Percentiles rank a stretch among this genome's conserved stretches.
phyloP scores from a whole-genome alignment of 2,113 vertebrate species.

The Corythaixoides concolor region DNA sequence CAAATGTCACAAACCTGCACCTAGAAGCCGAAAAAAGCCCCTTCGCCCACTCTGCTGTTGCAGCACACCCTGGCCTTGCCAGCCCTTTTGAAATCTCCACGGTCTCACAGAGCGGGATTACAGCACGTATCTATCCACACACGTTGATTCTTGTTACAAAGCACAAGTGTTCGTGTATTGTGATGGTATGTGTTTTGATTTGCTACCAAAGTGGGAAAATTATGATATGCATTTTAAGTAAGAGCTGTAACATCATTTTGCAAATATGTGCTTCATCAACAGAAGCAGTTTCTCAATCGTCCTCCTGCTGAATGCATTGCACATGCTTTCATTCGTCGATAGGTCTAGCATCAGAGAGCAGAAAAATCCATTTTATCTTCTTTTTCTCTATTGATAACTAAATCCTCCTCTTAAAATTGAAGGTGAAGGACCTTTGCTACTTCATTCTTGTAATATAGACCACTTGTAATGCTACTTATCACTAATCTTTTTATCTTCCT shows the following conservation, averaged over 20 bases:
- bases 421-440: neutral
- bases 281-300: neutral
- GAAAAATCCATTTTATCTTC: neutral
- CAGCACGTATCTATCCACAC: neutral
- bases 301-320: neutral
- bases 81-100: accelerated
- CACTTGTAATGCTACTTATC: neutral
- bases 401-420: neutral
- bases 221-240: neutral
- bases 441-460: neutral
- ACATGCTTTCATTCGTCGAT: neutral
- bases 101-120: neutral
- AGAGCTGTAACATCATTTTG: neutral
- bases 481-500: neutral
- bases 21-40: neutral
- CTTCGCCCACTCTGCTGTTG: neutral
- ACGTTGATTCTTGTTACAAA: neutral
- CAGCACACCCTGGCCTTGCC: neutral
- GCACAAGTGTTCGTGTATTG: neutral
- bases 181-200: neutral
- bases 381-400: neutral
- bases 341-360: neutral
- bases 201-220: neutral
- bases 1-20: neutral
- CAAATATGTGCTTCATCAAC: neutral